Evolutionary conservation across 2,797 vertebrate species (phyloP).

Genomic region (Anas acuta): DNA sequence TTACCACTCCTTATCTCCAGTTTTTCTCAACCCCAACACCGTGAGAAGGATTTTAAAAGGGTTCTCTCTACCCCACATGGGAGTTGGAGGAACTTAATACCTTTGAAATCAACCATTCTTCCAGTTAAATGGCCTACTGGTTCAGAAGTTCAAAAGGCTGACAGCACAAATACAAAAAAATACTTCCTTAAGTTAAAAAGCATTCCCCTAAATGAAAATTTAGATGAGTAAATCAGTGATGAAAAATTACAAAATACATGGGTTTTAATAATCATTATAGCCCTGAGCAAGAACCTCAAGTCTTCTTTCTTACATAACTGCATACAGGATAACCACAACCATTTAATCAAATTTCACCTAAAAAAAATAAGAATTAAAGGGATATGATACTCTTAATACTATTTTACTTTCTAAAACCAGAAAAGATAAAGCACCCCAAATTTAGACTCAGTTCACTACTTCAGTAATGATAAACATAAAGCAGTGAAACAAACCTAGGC

Average conservation of each 20-base stretch:
- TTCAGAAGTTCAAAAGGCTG: background rate
- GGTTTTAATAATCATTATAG: background rate
- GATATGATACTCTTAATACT: background rate
- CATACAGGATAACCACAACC: background rate
- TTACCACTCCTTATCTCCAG: background rate
- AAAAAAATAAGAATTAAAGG: conserved; percentile 26
- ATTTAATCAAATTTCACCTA: background rate
- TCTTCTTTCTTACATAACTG: conserved; percentile 20
- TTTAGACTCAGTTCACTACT: background rate
- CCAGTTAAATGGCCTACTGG: background rate
- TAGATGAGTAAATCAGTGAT: background rate
- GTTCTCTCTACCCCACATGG: background rate
- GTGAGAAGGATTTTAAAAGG: background rate
- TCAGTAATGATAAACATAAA: background rate
- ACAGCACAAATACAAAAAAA: background rate
- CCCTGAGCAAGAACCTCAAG: background rate
- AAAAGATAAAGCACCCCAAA: background rate
- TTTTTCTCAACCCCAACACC: background rate
- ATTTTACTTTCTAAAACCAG: background rate
- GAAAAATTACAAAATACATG: background rate
- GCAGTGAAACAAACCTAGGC: background rate
- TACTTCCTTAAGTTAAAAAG: background rate
- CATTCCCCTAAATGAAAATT: background rate
- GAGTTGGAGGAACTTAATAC: background rate
- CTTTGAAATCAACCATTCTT: background rate